These are phyloP conservation scores for Sinhomidia bicolor DNA, from an alignment of 2,888 invertebrate species.

Conservation along the genomic window DNA sequence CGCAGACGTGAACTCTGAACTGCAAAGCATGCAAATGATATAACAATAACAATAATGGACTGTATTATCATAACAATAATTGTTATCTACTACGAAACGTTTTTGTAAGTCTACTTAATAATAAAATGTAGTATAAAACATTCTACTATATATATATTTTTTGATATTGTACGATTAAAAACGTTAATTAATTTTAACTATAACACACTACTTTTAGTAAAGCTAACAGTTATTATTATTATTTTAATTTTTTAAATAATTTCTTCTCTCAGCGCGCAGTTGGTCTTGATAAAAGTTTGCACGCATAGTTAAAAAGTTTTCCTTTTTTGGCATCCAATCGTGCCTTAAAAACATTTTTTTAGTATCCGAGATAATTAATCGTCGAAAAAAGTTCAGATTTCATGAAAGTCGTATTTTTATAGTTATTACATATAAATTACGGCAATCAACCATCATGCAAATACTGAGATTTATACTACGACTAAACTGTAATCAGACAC, in stretches of 20 bases:
- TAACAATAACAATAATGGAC: not conserved
- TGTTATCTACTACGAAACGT: not conserved
- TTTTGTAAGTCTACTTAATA: not conserved
- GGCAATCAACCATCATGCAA: slow-evolving; percentile 17
- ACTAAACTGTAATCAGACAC: slow-evolving; percentile 21
- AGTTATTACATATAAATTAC: not conserved
- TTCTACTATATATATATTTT: not conserved
- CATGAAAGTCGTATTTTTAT: not conserved
- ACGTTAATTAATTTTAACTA: slow-evolving; percentile 16
- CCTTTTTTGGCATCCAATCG: not conserved
- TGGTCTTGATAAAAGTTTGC: not conserved
- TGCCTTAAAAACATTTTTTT: not conserved
- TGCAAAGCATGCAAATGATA: slow-evolving; percentile 8
- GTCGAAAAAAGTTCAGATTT: no score
- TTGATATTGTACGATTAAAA: not conserved
- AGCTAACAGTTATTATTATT: not conserved
- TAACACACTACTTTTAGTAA: slow-evolving; percentile 13
- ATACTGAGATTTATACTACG: slow-evolving; percentile 18
- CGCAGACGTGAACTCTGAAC: slow-evolving; percentile 5
- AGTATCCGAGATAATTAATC: no score
- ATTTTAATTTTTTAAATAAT: no score
- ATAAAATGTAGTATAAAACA: not conserved
- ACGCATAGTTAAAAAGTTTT: not conserved
- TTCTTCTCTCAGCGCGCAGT: not conserved
- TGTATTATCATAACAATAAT: not conserved